Evolutionary conservation across 2,888 invertebrate species (phyloP), one percentile per base, ranked within the genome.

Genomic region (Caenorhabditis angaria): DNA sequence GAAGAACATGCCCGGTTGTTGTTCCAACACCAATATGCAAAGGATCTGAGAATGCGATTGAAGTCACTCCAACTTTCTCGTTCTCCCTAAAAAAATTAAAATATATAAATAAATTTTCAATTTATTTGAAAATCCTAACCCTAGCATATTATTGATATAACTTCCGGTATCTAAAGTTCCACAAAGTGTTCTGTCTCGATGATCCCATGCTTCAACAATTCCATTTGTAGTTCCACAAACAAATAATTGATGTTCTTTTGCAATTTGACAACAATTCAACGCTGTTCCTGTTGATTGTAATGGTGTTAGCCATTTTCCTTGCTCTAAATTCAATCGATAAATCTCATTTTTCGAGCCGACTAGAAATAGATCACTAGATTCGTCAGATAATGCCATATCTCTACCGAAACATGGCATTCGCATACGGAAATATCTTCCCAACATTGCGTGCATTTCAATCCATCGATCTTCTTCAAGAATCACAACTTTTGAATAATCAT

Each of bases 191-290:
- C 93, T 92, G 2, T 91, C 91, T 69, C 99, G 90, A 12, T 95
- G 94, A 90, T 99, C 99, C 95, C 95, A 99, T 3, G 95, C 95
- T 88, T 99, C 97, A 0, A 99, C 92, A 82, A 92, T 92, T 0
- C 97, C 97, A 86, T 89, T 80, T n/a, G 72, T 62, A 1, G 82
- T 82, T 35, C 85, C 80, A 47, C 77, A 76, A 25, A 93, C 89
- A 24, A 99, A 89, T 59, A 99, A 90, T 80, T 96, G 92, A 90
- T 97, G 96, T 61, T 92, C 91, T 0, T 93, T 92, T 90, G 94
- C 97, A 14, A 97, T 91, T 77, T 91, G 91, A 88, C 94, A 93
- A 85, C 93, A 93, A 88, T 94, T 95, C 25, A 94, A 61, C 8
- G 78, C 76, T 6, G 78, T 56, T 1, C 76, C 80, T 74, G 92